Evolutionary conservation across 2,797 vertebrate genomes (phyloP).

Genomic region (Phoeniculus purpureus): DNA sequence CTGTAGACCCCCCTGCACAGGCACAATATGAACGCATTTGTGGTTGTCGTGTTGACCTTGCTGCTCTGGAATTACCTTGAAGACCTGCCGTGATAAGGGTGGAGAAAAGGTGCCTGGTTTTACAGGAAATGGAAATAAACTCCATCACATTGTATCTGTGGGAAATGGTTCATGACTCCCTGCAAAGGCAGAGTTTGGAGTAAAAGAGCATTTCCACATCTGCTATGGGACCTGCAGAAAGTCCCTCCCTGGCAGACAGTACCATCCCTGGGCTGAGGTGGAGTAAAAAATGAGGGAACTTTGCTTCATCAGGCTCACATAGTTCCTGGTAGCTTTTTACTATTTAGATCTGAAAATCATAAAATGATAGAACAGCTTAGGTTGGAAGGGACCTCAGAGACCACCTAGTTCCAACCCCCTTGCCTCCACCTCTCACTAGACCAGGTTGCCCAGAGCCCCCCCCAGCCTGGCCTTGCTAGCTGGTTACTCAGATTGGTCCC

Average conservation of each 20-base stretch:
- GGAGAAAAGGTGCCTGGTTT: not conserved
- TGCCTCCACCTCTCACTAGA: too few species aligned
- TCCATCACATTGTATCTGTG: not conserved
- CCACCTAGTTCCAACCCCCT: too few species aligned
- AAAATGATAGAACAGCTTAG: not conserved
- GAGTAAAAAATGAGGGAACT: not conserved
- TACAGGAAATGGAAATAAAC: not conserved
- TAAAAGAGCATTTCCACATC: constrained; percentile 8
- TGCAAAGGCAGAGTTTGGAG: not conserved
- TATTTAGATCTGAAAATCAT: not conserved
- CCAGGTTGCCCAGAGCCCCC: too few species aligned
- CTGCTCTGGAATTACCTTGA: not conserved
- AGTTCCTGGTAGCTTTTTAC: not conserved
- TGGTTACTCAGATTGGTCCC: not conserved
- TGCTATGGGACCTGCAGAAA: not conserved
- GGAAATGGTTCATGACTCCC: not conserved
- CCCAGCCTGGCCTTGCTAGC: not conserved
- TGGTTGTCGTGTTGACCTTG: not conserved
- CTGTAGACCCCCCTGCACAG: not conserved
- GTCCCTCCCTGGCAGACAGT: not conserved
- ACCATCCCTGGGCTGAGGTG: not conserved
- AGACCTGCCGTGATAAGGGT: not conserved
- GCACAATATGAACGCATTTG: not conserved
- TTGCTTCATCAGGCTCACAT: not conserved
- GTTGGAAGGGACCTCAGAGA: too few species aligned